Evolutionary conservation across 2,113 vertebrate genomes (phyloP).

Genomic region (Addax nasomaculatus): DNA sequence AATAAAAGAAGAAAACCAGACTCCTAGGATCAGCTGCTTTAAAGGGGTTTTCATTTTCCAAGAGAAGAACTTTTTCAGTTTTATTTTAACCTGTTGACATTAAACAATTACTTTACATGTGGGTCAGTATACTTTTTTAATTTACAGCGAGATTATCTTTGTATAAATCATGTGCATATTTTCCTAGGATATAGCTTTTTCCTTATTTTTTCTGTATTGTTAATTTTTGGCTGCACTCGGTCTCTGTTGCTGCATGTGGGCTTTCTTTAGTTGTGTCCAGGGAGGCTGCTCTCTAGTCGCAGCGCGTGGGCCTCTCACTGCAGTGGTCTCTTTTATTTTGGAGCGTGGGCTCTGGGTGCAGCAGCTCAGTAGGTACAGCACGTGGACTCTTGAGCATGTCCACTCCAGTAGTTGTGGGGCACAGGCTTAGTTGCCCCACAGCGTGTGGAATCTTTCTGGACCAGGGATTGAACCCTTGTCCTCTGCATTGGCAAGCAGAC

Average conservation of each 20-base stretch:
- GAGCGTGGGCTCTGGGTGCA: not conserved
- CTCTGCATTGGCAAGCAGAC: not conserved
- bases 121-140: not conserved
- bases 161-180: not conserved
- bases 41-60: not conserved
- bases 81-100: not conserved
- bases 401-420: not conserved
- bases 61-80: conserved; percentile 22
- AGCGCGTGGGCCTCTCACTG: not conserved
- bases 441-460: not conserved
- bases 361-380: rapidly evolving
- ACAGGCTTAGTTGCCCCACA: not conserved
- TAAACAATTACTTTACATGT: not conserved
- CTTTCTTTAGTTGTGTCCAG: not conserved
- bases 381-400: not conserved
- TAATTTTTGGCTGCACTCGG: not conserved
- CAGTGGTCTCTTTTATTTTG: not conserved
- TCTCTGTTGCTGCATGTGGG: not conserved
- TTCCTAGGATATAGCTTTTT: not conserved
- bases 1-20: not conserved
- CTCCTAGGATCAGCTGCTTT: not conserved
- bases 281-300: not conserved
- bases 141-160: not conserved
- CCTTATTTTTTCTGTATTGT: not conserved
- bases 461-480: not conserved